These are phyloP conservation scores for Heteromurus nitidus DNA, from an alignment of 2,888 invertebrate species.

Conservation along the genomic window DNA sequence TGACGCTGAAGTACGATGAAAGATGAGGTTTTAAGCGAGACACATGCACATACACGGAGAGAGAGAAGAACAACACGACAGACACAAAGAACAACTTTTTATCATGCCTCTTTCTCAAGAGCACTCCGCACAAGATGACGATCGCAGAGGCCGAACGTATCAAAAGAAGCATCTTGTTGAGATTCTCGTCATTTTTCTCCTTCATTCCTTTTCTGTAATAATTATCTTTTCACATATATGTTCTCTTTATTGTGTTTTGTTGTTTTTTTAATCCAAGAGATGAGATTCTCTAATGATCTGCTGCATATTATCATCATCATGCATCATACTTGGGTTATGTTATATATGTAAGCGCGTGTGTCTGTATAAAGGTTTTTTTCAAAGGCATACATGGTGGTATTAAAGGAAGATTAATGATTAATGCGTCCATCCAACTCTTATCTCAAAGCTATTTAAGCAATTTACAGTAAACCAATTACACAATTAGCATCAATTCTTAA, in stretches of 20 bases:
- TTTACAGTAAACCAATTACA: slow-evolving; percentile 61
- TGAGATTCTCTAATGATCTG: slow-evolving; percentile 43
- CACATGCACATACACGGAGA: slow-evolving; percentile 24
- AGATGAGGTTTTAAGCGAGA: slow-evolving; percentile 51
- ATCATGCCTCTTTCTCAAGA: slow-evolving; percentile 55
- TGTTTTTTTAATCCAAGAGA: slow-evolving; percentile 25
- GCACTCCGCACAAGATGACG: slow-evolving; percentile 25
- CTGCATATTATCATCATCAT: slow-evolving; percentile 23
- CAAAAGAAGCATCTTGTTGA: slow-evolving; percentile 35
- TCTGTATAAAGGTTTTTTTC: too few relatives aligned
- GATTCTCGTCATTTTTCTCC: slow-evolving; percentile 50
- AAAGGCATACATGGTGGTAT: slow-evolving; percentile 23
- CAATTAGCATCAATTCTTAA: slow-evolving; percentile 57
- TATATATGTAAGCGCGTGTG: background rate
- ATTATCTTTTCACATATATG: slow-evolving; percentile 46
- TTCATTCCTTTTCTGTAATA: slow-evolving; percentile 53
- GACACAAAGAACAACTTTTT: slow-evolving; percentile 55
- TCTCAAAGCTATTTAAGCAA: slow-evolving; percentile 44
- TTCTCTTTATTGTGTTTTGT: slow-evolving; percentile 41
- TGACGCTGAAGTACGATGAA: slow-evolving; percentile 40
- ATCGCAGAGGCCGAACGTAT: slow-evolving; percentile 10
- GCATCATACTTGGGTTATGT: background rate
- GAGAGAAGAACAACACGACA: slow-evolving; percentile 48
- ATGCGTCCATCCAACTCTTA: slow-evolving; percentile 41
- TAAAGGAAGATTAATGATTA: slow-evolving; percentile 54